Percentiles rank a stretch among this genome's conserved stretches.
These are phyloP conservation scores for Irena cyanogastra DNA, from an alignment of 2,113 vertebrate species.

Conservation along the genomic window DNA sequence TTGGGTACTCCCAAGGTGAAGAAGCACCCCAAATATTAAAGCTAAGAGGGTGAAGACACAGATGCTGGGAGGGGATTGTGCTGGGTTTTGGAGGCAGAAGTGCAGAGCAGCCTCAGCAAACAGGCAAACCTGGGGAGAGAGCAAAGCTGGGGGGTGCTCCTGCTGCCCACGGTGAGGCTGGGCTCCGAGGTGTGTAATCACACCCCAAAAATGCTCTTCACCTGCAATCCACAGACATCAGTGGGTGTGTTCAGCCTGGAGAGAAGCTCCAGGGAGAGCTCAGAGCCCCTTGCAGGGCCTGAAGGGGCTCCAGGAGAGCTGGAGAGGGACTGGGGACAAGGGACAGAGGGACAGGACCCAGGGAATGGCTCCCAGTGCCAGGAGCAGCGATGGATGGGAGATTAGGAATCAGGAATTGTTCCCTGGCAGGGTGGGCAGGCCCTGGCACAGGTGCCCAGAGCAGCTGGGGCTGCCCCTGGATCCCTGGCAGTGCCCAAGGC, in stretches of 20 bases:
- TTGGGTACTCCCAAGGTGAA: not conserved
- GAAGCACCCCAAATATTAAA: not conserved
- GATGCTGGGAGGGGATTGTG: not conserved
- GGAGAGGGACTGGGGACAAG: not conserved
- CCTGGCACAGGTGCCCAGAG: not conserved
- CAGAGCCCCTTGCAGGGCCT: not conserved
- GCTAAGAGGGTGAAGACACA: not conserved
- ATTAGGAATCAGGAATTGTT: not conserved
- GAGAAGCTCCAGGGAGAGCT: not conserved
- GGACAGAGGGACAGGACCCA: not conserved
- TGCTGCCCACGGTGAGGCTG: fast-evolving
- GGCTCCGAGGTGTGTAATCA: fast-evolving
- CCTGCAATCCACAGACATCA: not conserved
- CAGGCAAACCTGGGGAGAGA: fast-evolving
- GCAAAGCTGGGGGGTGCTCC: not conserved
- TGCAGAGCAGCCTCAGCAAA: not conserved
- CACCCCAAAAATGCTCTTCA: fast-evolving
- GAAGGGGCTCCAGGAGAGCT: not conserved
- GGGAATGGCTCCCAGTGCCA: not conserved
- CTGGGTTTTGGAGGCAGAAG: fast-evolving
- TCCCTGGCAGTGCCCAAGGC: not conserved
- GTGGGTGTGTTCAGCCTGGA: not conserved
- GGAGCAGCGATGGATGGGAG: not conserved
- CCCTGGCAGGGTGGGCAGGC: not conserved
- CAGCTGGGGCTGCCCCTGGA: not conserved